Evolutionary conservation across 2,113 vertebrate species (phyloP).

Genomic region (Stigmatopora nigra): DNA sequence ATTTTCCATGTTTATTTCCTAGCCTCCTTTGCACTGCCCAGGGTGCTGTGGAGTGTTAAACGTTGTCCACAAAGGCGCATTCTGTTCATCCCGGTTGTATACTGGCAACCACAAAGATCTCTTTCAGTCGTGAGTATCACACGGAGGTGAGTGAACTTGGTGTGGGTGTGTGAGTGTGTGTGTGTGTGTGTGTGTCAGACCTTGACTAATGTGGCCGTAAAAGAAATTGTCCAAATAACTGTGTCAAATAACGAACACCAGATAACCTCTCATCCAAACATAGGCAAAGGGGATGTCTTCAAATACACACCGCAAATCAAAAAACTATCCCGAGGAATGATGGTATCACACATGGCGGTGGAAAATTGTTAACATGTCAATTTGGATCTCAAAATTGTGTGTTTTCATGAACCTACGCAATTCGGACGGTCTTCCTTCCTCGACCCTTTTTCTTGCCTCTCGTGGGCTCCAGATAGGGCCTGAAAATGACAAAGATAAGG

Average conservation of each 20-base stretch:
- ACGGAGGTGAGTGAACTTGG: neutral
- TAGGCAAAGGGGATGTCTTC: conserved; percentile 6
- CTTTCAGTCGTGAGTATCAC: conserved; percentile 6
- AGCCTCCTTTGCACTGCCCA: neutral
- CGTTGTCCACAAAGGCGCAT: conserved; percentile 7
- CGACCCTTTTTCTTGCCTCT: conserved; percentile 55
- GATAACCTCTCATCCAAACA: conserved; percentile 45
- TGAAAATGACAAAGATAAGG: conserved; percentile 32
- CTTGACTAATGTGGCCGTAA: conserved; percentile 41
- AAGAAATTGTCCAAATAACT: conserved; percentile 39
- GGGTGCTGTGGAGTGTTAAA: conserved; percentile 9
- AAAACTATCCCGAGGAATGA: neutral
- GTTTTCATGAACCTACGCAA: conserved; percentile 40
- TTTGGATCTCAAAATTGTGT: neutral
- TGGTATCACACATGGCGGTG: neutral
- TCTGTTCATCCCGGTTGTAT: conserved; percentile 3
- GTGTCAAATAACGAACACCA: conserved; percentile 35
- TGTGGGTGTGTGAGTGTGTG: conserved; percentile 4
- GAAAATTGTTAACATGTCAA: neutral
- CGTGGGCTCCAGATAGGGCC: conserved; percentile 45
- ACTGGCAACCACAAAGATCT: conserved; percentile 2
- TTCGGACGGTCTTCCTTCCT: conserved; percentile 53
- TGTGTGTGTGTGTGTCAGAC: conserved; percentile 22
- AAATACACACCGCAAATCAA: neutral
- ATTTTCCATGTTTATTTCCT: neutral